Evolutionary conservation across 1,140 invertebrate species (phyloP), one percentile per base, ranked within the genome.

Genomic region (Phocides pigmalion): DNA sequence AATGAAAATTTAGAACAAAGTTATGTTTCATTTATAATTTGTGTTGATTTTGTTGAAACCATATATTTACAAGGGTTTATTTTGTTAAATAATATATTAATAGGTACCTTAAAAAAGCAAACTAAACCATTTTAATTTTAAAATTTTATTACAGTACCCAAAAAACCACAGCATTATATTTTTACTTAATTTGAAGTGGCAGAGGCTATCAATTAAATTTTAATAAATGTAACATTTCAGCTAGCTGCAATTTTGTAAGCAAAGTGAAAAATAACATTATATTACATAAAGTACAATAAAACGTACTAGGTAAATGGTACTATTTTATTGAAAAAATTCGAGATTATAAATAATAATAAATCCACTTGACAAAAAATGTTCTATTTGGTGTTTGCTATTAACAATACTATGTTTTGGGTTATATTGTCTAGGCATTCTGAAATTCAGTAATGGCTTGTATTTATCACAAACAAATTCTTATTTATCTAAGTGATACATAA

Each of bases 1-100:
- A 81, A 81, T 72, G 58, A 73, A 77, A 82, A 77, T 76, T 79
- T 79, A 80, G 79, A 87, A 85, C 76, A 82, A 88, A 82, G 75
- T 82, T 83, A 72, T 72, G 66, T 79, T 80, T 74, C 73, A 72
- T 79, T 76, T 73, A 59, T 68, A 74, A 70, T 70, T 74, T 83
- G 65, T 81, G 67, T 81, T 81, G 59, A 74, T 74, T 85, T 83
- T 79, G 73, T 81, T 79, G 54, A 68, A 72, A 74, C 61, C 67
- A 68, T 72, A 77, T 63, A 61, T 75, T 22, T 70, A 79, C 62
- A 66, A 70, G 69, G 44, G 68, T 81, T 79, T 84, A 74, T 83
- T 66, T 81, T 83, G 71, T 82, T 81, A 47, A 78, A 41, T 84
- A 81, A 84, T 87, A 76, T 78, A 76, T 77, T 79, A 62, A 66